Base-by-base conservation (phyloP, 2,113 vertebrate species). In the Calidris pygmaea region DNA sequence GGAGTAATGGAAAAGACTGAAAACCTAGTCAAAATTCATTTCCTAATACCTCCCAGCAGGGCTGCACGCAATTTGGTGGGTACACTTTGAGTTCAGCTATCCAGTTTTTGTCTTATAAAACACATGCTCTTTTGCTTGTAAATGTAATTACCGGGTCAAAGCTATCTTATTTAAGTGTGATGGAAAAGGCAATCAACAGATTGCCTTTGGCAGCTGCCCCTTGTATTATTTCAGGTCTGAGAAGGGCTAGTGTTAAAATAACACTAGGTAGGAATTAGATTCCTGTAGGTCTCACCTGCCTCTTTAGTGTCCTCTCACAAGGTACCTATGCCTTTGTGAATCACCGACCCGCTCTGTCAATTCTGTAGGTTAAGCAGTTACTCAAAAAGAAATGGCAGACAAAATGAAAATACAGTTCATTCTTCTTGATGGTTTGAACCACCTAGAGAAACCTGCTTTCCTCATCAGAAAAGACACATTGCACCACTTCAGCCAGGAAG, bases 111-210 rank as follows among this genome's bases (percentile, higher is more conserved):
- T 72, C 43, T 32, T 47, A 56, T 35, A 56, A 56, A 90, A 47
- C 65, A 29, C 35, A 87, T 60, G 37, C 43, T 34, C 13, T 88
- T 90, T 84, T 70, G 17, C 12, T 89, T 89, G 73, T 68, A 86
- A 45, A 73, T 94, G 62, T 60, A 82, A 91, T 85, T 89, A 76
- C 10, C 19, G 65, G 77, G 62, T 73, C 85, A 75, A 94, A 94
- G 47, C 18, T 66, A 66, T 43, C 26, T 80, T 85, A 58, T n/a
- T 85, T 84, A 77, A 45, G 20, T 71, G 34, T 52, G 39, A 45
- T 81, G 55, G 11, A 85, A 93, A 84, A 66, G 21, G 15, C 14
- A 83, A 74, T 91, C 35, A 45, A 56, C 7, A 76, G 77, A 68
- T 50, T 2, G 62, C 78, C 73, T 74, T 60, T 9, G 48, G 35